Evolutionary conservation across 1,140 invertebrate species (phyloP), one percentile per base, ranked within the genome.

Genomic region (Apis dorsata): DNA sequence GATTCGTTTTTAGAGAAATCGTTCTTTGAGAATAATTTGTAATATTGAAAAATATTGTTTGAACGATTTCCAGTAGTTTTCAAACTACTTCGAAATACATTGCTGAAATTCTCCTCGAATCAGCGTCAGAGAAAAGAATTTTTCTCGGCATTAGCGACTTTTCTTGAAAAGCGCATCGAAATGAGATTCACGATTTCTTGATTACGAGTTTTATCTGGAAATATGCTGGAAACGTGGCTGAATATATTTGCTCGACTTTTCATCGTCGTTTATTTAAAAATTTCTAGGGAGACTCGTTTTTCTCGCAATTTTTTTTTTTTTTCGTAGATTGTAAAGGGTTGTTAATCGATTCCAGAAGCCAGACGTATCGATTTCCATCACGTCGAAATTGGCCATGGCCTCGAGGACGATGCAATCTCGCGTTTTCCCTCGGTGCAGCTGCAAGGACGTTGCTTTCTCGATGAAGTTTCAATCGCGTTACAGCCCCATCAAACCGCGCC

Each of bases 391-490:
- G 55, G 53, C 55, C 19, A 11, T 44, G 53, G 44, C 49, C 65
- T 57, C 63, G 55, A 76, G 57, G 28, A 69, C 73, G 15, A 63
- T 62, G 66, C 71, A 86, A 86, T 84, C 82, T 83, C 51, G 57
- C 60, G 19, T n/a, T 73, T 24, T 53, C 68, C 72, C 73, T 60
- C 51, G 60, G 60, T 59, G 77, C 74, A 81, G 81, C 63, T 79
- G 59, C 75, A 49, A 51, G 66, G 68, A 72, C 77, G 83, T n/a
- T 60, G 81, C 34, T 62, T 53, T 24, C 24, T 66, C 65, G 87
- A 88, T 88, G 79, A 49, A 80, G 79, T 87, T 86, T 80, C 71
- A 88, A 88, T 86, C 62, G 68, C 65, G 79, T 88, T 88, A 86
- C 66, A 59, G 51, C 59, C 77, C 78, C 84, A 86, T 89, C 81